Conservation (phyloP, 2,888 invertebrate species). For the Chloroclysta siterata region DNA sequence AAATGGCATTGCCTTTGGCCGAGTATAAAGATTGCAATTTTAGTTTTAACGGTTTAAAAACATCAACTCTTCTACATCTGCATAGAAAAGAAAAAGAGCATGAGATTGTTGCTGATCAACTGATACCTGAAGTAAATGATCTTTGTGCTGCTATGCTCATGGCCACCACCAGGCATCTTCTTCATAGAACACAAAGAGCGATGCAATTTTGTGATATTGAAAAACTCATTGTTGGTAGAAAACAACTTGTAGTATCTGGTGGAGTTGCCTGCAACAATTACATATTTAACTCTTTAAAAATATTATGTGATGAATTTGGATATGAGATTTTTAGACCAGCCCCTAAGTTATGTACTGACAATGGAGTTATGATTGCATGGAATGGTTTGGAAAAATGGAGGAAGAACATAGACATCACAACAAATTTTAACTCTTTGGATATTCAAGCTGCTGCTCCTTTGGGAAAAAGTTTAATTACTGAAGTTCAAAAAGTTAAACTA, state of each 20-base stretch:
- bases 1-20: slow-evolving; percentile 87
- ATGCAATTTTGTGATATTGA: slow-evolving; percentile 89
- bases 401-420: slow-evolving; percentile 77
- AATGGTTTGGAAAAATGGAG: slow-evolving; percentile 95
- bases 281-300: slow-evolving; percentile 88
- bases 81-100: slow-evolving; percentile 85
- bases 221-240: slow-evolving; percentile 87
- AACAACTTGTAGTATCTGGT: slow-evolving; percentile 93
- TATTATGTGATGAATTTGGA: slow-evolving; percentile 87
- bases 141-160: slow-evolving; percentile 94
- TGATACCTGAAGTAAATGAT: slow-evolving; percentile 91
- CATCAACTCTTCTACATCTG: slow-evolving; percentile 83
- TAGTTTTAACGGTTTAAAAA: slow-evolving; percentile 95
- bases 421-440: slow-evolving; percentile 87
- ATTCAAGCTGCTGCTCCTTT: slow-evolving; percentile 86
- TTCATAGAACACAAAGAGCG: slow-evolving; percentile 93
- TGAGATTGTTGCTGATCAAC: slow-evolving; percentile 86
- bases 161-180: slow-evolving; percentile 90
- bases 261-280: slow-evolving; percentile 98
- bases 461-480: slow-evolving; percentile 86
- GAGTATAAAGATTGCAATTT: slow-evolving; percentile 93
- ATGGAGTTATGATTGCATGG: slow-evolving; percentile 99
- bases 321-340: slow-evolving; percentile 91
- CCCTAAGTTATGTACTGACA: slow-evolving; percentile 96
- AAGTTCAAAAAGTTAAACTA: slow-evolving; percentile 85